Evolutionary conservation across 1,140 invertebrate species (phyloP).

Genomic region (Diuraphis noxia): DNA sequence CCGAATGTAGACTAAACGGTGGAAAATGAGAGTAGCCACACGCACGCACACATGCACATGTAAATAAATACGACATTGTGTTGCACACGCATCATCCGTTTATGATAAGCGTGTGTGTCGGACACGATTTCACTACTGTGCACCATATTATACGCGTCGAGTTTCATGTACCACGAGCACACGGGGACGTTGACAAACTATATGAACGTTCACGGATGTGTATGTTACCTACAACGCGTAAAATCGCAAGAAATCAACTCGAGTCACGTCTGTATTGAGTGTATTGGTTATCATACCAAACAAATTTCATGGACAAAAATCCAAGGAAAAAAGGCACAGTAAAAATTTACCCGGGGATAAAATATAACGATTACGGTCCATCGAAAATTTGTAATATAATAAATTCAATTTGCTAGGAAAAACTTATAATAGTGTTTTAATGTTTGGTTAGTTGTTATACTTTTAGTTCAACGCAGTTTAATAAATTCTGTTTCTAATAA

Average conservation of each 20-base stretch:
- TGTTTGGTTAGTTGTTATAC: too few species aligned
- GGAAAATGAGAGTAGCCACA: background rate
- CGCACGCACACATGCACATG: background rate
- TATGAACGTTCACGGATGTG: background rate
- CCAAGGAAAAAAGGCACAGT: too few species aligned
- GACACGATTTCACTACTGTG: constrained; percentile 31
- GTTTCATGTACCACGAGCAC: background rate
- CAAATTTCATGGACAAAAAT: too few species aligned
- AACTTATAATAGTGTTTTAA: too few species aligned
- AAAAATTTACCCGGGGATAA: too few species aligned
- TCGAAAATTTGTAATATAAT: too few species aligned
- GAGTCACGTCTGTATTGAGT: too few species aligned
- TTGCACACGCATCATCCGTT: background rate
- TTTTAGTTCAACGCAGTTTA: too few species aligned
- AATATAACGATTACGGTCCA: too few species aligned
- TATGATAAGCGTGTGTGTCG: background rate
- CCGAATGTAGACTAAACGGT: constrained; percentile 26
- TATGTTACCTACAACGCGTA: background rate
- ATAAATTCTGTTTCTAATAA: too few species aligned
- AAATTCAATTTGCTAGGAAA: too few species aligned
- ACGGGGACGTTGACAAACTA: background rate
- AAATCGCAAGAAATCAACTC: background rate
- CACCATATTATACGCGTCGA: background rate
- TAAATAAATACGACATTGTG: background rate
- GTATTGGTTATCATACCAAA: too few species aligned